These are phyloP conservation scores for Catamblyrhynchus diadema DNA, from an alignment of 2,797 vertebrate genomes.

Conservation along the genomic window DNA sequence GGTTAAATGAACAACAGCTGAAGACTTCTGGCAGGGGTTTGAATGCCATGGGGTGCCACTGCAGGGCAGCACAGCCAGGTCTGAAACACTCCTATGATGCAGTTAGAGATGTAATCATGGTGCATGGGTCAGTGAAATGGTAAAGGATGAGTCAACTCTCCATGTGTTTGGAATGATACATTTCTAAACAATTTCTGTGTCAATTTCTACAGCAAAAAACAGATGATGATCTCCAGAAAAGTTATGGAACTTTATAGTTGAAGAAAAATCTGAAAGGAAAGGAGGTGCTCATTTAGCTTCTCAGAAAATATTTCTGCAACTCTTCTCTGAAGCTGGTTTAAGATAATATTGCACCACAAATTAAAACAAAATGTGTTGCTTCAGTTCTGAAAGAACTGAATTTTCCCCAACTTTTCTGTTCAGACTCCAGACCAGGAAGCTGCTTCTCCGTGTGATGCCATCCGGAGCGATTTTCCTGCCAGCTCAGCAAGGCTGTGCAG, in stretches of 20 bases:
- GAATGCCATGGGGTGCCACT: not conserved
- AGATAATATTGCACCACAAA: not conserved
- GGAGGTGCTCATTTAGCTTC: not conserved
- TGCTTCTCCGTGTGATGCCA: fast-evolving
- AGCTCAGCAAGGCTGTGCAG: fast-evolving
- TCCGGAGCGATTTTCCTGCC: fast-evolving
- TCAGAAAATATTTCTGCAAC: not conserved
- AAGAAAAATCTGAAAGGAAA: not conserved
- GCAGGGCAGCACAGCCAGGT: not conserved
- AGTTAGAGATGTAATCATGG: not conserved
- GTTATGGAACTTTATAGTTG: not conserved
- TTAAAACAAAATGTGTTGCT: not conserved
- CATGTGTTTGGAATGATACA: not conserved
- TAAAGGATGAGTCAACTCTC: not conserved
- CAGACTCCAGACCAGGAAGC: not conserved
- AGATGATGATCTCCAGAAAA: not conserved
- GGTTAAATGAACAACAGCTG: not conserved
- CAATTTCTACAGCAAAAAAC: not conserved
- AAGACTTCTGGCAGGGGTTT: not conserved
- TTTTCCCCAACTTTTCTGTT: not conserved
- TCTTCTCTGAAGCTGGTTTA: not conserved
- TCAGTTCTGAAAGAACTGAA: not conserved
- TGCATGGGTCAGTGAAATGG: not conserved
- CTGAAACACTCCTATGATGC: not conserved
- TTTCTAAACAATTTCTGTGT: not conserved